Base-by-base conservation (phyloP, 1,140 invertebrate species). In the Cherax quadricarinatus region DNA sequence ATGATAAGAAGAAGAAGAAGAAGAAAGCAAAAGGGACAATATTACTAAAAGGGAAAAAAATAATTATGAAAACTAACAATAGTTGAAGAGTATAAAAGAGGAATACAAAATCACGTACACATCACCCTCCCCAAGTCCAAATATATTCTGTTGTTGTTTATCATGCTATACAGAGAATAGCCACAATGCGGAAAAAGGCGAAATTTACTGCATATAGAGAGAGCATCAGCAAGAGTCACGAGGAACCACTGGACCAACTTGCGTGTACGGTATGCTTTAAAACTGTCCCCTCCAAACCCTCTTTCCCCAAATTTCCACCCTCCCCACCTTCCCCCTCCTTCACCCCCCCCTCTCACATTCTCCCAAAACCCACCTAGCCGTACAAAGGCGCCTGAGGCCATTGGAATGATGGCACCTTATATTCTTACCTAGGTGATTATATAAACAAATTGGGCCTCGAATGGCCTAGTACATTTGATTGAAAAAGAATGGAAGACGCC, bases 151-250 rank as follows among this genome's bases (percentile, higher is more conserved):
- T 57, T 66, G 24, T 79, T 48, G 62, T 79, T 60, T 79, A 88
- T 75, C 53, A 81, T 80, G 80, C 86, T 88, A 88, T 88, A 88
- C 86, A 88, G 81, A 48, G 86, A 57, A 88, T 88, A 79, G 81
- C 73, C 53, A 18, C 49, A 79, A 81, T 81, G 86, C 80, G 75
- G 53, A 30, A 88, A 60, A 75, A 60, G 53, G 53, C 51, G 41
- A 80, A 81, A 70, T 88, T 88, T 88, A 88, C 86, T 88, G 86
- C 86, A 88, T 88, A 88, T 88, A 88, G 86, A 88, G 86, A 88
- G 81, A 88, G 86, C 78, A 80, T 88, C 79, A 88, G 41, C 18
- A 48, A 80, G 86, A 88, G 57, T 75, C 24, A 88, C 16, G 86
- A 81, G 4, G 51, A 53, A n/a, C 53, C 73, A 88, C 81, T 88